phyloP scores from a whole-genome alignment of 2,888 invertebrate species.

The Cataglyphis cursor region DNA sequence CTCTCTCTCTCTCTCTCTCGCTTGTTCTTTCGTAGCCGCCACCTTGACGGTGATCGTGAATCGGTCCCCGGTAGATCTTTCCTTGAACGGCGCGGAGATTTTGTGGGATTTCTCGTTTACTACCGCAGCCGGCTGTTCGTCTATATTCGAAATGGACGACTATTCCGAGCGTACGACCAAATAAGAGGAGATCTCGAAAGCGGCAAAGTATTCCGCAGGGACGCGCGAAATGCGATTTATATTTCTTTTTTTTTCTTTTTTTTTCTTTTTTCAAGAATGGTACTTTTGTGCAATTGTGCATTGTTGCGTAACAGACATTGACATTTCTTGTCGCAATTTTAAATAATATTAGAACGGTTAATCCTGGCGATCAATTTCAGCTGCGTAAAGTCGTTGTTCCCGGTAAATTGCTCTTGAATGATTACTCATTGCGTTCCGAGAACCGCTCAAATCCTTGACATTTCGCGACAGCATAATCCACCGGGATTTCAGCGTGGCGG shows the following conservation, averaged over 20 bases:
- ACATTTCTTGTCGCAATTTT: neutral
- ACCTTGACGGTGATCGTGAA: conserved; percentile 22
- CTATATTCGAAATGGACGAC: conserved; percentile 1
- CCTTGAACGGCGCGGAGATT: conserved; percentile 20
- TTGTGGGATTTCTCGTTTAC: conserved; percentile 36
- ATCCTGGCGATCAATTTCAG: neutral
- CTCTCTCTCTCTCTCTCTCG: conserved; percentile 26
- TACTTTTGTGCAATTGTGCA: neutral
- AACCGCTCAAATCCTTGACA: conserved; percentile 44
- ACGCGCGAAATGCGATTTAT: neutral
- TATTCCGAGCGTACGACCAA: neutral
- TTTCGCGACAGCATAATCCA: conserved; percentile 17
- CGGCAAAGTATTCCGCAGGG: neutral
- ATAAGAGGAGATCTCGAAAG: conserved; percentile 10
- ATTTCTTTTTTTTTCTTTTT: neutral
- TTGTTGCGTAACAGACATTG: neutral
- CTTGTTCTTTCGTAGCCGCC: conserved; percentile 15
- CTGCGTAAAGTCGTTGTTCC: neutral
- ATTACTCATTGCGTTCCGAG: conserved; percentile 11
- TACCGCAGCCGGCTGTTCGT: neutral
- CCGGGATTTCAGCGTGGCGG: conserved; percentile 26
- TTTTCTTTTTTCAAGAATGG: neutral
- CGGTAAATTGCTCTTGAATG: conserved; percentile 5
- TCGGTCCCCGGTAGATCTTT: conserved; percentile 24
- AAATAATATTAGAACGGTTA: neutral